Conservation (phyloP, 2,797 vertebrate species). For the Onychomys torridus region DNA sequence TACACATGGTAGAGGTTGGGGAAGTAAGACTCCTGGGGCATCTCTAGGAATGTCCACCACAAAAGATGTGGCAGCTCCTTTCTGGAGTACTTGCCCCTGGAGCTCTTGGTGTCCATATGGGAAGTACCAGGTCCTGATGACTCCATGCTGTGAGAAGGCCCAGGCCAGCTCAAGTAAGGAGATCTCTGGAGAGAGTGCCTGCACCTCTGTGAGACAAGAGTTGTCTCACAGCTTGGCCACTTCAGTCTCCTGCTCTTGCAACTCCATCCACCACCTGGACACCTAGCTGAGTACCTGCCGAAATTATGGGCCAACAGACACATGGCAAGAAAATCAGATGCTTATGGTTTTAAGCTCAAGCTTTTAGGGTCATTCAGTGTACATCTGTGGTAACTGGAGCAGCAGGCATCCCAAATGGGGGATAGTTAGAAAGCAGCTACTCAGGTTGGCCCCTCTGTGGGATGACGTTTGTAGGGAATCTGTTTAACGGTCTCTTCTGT, state of each 20-base stretch:
- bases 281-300: neutral
- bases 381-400: fast-evolving
- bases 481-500: neutral
- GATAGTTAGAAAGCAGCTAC: neutral
- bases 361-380: neutral
- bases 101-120: neutral
- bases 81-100: neutral
- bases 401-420: neutral
- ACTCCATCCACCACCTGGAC: too few species aligned
- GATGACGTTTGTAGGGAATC: neutral
- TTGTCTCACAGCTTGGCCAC: neutral
- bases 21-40: neutral
- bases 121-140: fast-evolving
- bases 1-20: neutral
- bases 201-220: neutral
- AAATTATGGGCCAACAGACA: neutral
- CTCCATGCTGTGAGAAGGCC: neutral
- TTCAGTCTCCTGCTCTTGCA: neutral
- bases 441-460: neutral
- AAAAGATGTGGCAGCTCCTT: neutral
- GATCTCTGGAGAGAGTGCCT: neutral
- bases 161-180: too few species aligned
- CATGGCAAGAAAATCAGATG: neutral
- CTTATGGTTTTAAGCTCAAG: neutral
- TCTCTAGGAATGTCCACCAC: neutral